These are phyloP conservation scores for Willisornis vidua DNA, from an alignment of 2,113 vertebrate genomes.

Conservation along the genomic window DNA sequence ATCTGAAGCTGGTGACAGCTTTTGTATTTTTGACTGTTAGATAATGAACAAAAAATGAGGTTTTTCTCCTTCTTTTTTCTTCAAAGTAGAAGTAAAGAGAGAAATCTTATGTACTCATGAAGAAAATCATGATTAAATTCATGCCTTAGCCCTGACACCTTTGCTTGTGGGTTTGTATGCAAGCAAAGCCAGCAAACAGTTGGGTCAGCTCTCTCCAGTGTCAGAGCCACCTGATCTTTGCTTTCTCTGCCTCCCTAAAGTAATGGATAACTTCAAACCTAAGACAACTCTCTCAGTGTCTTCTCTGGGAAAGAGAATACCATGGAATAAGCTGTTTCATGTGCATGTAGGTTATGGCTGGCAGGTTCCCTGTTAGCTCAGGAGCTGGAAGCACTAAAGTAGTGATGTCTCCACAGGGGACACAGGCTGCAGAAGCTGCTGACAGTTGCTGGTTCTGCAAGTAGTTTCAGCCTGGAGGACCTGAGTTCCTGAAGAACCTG, in stretches of 20 bases:
- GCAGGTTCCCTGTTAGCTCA: neutral
- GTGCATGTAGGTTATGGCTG: neutral
- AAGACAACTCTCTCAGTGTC: neutral
- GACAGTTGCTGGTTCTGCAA: neutral
- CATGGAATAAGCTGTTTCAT: neutral
- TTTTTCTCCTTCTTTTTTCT: neutral
- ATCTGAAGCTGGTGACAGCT: neutral
- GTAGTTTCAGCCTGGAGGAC: neutral
- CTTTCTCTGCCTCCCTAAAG: neutral
- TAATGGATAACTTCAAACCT: neutral
- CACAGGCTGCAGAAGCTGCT: neutral
- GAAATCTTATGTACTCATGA: neutral
- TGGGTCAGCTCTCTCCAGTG: neutral
- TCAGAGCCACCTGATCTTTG: neutral
- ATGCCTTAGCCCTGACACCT: neutral
- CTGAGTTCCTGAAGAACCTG: neutral
- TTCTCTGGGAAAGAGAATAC: neutral
- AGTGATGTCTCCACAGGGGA: neutral
- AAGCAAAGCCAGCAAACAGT: neutral
- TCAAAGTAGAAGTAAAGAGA: neutral
- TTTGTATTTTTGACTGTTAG: neutral
- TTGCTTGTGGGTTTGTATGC: neutral
- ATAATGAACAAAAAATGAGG: neutral
- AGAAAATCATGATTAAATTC: neutral
- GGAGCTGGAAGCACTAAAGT: rapidly evolving